Percentiles rank a stretch among this genome's conserved stretches.
These are phyloP conservation scores for Didymodactylos carnosus DNA, from an alignment of 2,888 invertebrate species.

Conservation along the genomic window DNA sequence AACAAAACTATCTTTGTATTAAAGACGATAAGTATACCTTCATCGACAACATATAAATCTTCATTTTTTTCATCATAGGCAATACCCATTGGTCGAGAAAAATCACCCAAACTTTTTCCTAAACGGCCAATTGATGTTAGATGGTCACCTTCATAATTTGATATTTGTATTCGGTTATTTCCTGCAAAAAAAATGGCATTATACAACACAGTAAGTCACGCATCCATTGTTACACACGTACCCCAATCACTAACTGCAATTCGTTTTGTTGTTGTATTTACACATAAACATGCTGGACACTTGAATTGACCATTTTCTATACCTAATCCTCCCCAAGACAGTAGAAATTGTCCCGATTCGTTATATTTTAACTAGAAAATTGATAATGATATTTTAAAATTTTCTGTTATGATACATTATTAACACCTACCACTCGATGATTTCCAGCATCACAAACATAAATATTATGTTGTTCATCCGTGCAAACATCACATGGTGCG, in stretches of 20 bases:
- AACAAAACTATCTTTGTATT: too few relatives aligned
- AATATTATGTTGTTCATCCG: slow-evolving; percentile 5
- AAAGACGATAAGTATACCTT: too few relatives aligned
- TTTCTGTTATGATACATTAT: too few relatives aligned
- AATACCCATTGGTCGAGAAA: slow-evolving; percentile 7
- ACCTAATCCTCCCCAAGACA: slow-evolving; percentile 8
- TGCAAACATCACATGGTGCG: slow-evolving; percentile 8
- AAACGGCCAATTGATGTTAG: neutral
- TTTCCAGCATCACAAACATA: slow-evolving; percentile 14
- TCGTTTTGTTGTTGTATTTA: neutral
- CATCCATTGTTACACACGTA: too few relatives aligned
- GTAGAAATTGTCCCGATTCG: slow-evolving; percentile 6
- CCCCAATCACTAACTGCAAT: slow-evolving; percentile 12
- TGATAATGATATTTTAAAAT: too few relatives aligned
- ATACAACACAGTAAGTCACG: neutral
- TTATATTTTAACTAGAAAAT: slow-evolving; percentile 10
- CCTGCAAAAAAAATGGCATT: neutral
- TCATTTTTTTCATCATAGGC: neutral
- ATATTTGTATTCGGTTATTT: slow-evolving; percentile 12
- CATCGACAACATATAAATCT: neutral
- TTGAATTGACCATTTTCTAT: slow-evolving; percentile 6
- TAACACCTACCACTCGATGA: too few relatives aligned
- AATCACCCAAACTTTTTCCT: slow-evolving; percentile 8
- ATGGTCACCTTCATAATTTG: slow-evolving; percentile 4
- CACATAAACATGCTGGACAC: slow-evolving; percentile 12